Evolutionary conservation across 2,888 invertebrate species (phyloP).

Genomic region (Cosmia trapezina): DNA sequence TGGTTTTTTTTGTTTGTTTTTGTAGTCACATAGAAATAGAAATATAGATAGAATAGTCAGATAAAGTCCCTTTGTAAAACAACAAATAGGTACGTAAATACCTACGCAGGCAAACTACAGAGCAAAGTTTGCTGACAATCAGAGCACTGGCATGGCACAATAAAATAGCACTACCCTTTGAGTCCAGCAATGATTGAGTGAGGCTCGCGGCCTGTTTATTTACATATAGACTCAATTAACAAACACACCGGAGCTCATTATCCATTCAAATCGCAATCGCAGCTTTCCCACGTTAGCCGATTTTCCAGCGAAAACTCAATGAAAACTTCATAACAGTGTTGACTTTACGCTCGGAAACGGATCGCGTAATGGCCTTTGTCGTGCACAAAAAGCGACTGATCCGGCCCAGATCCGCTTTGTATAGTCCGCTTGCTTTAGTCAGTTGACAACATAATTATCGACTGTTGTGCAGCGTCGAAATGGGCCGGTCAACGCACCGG

Average conservation of each 20-base stretch:
- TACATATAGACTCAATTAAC: slow-evolving; percentile 88
- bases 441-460: slow-evolving; percentile 88
- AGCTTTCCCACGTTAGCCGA: slow-evolving; percentile 85
- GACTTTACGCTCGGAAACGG: slow-evolving; percentile 86
- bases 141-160: slow-evolving; percentile 72
- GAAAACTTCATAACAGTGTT: slow-evolving; percentile 89
- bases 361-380: slow-evolving; percentile 88
- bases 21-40: slow-evolving; percentile 5
- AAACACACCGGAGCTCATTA: slow-evolving; percentile 84
- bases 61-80: slow-evolving; percentile 41
- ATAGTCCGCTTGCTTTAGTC: slow-evolving; percentile 84
- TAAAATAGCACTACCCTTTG: slow-evolving; percentile 82
- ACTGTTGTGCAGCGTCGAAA: slow-evolving; percentile 77
- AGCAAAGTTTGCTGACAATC: slow-evolving; percentile 78
- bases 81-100: slow-evolving; percentile 49
- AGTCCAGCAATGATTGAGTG: slow-evolving; percentile 82
- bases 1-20: background rate
- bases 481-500: slow-evolving; percentile 80
- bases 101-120: slow-evolving; percentile 56
- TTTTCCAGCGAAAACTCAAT: slow-evolving; percentile 84
- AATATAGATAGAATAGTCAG: slow-evolving; percentile 29
- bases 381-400: slow-evolving; percentile 88
- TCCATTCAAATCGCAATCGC: slow-evolving; percentile 87
- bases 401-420: slow-evolving; percentile 87
- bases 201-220: slow-evolving; percentile 80